phyloP scores from a whole-genome alignment of 2,797 vertebrate species.

The Onychomys arenicola region DNA sequence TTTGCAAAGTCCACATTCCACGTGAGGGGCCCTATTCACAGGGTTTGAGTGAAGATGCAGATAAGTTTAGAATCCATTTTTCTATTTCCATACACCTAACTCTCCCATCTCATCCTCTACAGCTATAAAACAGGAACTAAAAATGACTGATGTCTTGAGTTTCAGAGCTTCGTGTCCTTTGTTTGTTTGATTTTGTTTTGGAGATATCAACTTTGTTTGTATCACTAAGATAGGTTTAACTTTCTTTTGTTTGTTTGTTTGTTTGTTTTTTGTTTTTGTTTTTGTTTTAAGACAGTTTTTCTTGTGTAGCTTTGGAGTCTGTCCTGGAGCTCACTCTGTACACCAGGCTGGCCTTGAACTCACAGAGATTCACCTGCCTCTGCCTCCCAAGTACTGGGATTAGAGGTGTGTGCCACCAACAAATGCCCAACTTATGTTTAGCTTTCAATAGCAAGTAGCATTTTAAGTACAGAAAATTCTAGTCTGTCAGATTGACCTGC shows the following conservation, averaged over 20 bases:
- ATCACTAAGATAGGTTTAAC: slow-evolving; percentile 92
- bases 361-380: not conserved
- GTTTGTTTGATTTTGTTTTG: slow-evolving; percentile 54
- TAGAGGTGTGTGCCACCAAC: not conserved
- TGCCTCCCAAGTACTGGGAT: not conserved
- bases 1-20: not conserved
- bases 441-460: slow-evolving; percentile 93
- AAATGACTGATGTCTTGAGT: not conserved
- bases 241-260: slow-evolving; percentile 76
- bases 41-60: not conserved
- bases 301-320: not conserved
- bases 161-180: not conserved
- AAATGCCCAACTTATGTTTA: slow-evolving; percentile 86
- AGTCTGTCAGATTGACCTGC: slow-evolving; percentile 92
- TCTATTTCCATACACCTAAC: fast-evolving
- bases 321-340: not conserved
- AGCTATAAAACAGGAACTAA: fast-evolving
- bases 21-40: fast-evolving
- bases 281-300: not conserved
- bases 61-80: not conserved
- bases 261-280: no score
- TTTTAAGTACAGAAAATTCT: slow-evolving; percentile 91
- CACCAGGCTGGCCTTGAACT: not conserved
- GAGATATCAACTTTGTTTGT: slow-evolving; percentile 94
- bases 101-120: no score